Evolutionary conservation across 2,888 invertebrate genomes (phyloP), one percentile per base, ranked within the genome.

Genomic region (Clivina fossor): DNA sequence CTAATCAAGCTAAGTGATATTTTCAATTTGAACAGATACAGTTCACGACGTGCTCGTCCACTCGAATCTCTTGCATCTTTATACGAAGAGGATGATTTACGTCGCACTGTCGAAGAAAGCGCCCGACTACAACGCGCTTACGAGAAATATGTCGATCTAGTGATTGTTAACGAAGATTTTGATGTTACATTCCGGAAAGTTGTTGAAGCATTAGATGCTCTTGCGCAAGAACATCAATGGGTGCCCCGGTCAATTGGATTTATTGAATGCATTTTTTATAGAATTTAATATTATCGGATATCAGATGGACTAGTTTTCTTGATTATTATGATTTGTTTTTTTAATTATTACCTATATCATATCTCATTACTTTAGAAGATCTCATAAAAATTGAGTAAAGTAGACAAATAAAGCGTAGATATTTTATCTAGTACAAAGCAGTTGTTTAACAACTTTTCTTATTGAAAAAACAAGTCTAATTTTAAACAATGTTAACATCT

Each of bases 231-330:
- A 73, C 91, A 95, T 69, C 96, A 97, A 75, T 99, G 97, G 97
- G 95, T 98, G 28, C 98, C 98, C 1, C n/a, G n/a, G 90, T 93
- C 60, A 92, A 92, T 70, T 96, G 96, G 96, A 93, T 96, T 64
- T 94, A 93, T 74, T 93, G 44, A 33, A 20, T 19, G 5, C 26
- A 7, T 24, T 24, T 24, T n/a, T n/a, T n/a, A n/a, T n/a, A n/a
- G n/a, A n/a, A n/a, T n/a, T n/a, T n/a, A n/a, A n/a, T n/a, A n/a
- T n/a, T n/a, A n/a, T n/a, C n/a, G n/a, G n/a, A n/a, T n/a, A n/a
- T n/a, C n/a, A n/a, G n/a, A n/a, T n/a, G n/a, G n/a, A n/a, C n/a
- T n/a, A n/a, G n/a, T n/a, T n/a, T n/a, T n/a, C n/a, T n/a, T n/a
- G n/a, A n/a, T n/a, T n/a, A n/a, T n/a, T n/a, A n/a, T n/a, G n/a